Conservation (phyloP, 23 tunicate genomes). For the Ascidia mentula region DNA sequence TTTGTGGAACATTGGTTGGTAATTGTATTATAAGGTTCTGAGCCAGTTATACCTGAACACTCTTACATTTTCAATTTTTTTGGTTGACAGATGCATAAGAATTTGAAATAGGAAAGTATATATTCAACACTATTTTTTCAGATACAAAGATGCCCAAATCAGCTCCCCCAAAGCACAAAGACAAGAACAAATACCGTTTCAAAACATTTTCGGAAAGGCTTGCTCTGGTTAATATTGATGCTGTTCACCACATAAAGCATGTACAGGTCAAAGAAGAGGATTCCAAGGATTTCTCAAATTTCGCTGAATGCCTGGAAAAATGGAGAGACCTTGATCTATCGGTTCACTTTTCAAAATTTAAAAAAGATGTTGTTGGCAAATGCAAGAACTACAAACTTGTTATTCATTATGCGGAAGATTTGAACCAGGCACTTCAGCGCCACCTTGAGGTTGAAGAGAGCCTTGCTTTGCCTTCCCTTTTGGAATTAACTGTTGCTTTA, state of each 20-base stretch:
- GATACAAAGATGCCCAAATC: conserved; percentile 57
- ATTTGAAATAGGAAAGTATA: too few species aligned
- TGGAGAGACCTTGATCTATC: conserved; percentile 80
- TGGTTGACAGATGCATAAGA: too few species aligned
- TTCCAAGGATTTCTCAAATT: conserved; percentile 35
- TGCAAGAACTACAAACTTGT: conserved; percentile 63
- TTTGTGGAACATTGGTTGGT: too few species aligned
- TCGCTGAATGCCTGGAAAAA: conserved; percentile 50
- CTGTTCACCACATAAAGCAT: conserved; percentile 31
- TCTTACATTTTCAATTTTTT: too few species aligned
- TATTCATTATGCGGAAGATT: conserved; percentile 45
- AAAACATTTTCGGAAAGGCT: conserved; percentile 75
- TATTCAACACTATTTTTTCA: too few species aligned
- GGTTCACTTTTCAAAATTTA: conserved; percentile 33
- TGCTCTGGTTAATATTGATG: conserved; percentile 55
- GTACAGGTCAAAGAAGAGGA: conserved; percentile 24
- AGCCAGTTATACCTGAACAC: too few species aligned
- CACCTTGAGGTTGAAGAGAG: conserved; percentile 45
- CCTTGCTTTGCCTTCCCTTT: conserved; percentile 69
- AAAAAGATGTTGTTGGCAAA: conserved; percentile 30
- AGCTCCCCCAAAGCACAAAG: conserved; percentile 60
- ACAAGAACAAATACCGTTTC: conserved; percentile 57
- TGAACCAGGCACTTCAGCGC: conserved; percentile 33
- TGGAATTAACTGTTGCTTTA: conserved; percentile 67
- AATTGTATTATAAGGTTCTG: too few species aligned